These are phyloP conservation scores for Entomobrya multifasciata DNA, from an alignment of 2,888 invertebrate species.

Conservation along the genomic window DNA sequence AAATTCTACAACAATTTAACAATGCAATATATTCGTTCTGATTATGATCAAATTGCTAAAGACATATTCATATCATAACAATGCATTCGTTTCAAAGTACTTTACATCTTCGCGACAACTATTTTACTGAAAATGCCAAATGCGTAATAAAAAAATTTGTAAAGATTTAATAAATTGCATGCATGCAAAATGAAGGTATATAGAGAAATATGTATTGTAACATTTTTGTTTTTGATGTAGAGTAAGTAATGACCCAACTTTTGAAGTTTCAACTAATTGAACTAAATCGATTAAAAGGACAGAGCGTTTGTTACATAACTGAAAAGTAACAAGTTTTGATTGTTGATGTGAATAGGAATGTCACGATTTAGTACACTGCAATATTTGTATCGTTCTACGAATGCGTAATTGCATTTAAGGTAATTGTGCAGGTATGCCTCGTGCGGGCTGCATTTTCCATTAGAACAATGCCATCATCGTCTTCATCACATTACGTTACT, in stretches of 20 bases:
- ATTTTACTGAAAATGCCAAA: neutral
- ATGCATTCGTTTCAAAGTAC: neutral
- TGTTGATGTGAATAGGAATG: neutral
- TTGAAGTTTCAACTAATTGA: constrained; percentile 3
- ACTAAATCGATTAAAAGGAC: constrained; percentile 28
- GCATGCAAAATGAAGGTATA: too few relatives aligned
- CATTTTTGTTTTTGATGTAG: neutral
- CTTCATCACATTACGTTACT: neutral
- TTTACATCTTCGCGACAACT: neutral
- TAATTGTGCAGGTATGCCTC: neutral
- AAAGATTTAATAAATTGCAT: constrained; percentile 13
- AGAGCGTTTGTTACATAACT: constrained; percentile 1
- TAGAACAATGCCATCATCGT: neutral
- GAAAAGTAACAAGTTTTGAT: neutral
- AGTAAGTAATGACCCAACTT: constrained; percentile 23
- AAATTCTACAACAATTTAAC: constrained; percentile 9
- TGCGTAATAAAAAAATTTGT: too few relatives aligned
- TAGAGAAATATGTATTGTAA: neutral
- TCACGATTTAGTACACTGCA: neutral
- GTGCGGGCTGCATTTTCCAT: neutral
- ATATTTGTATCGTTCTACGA: neutral
- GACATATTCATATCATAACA: too few relatives aligned
- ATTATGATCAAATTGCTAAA: too few relatives aligned
- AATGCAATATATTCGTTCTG: too few relatives aligned
- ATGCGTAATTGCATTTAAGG: neutral